Base-by-base conservation (phyloP, 1,140 invertebrate genomes). In the Lepidotrigona ventralis region DNA sequence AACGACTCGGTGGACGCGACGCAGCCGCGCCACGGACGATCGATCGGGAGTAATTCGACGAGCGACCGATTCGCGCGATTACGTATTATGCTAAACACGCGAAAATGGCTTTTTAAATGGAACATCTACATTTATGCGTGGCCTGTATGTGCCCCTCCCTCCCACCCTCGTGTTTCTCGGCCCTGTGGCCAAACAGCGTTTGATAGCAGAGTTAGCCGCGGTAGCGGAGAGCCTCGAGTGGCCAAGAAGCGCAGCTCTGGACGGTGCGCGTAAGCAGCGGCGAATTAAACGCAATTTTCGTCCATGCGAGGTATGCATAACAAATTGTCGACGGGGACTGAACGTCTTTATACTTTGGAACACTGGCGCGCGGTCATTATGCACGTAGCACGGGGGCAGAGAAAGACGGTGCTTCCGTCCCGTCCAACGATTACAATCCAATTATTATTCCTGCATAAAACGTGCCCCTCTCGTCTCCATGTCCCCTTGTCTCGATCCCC, bases 71-170 rank as follows among this genome's bases (percentile, higher is more conserved):
- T 84, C 90, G 79, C 84, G 83, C 82, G 86, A 86, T 90, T 90
- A 92, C 88, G 88, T 90, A 93, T 93, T 93, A 93, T 93, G 93
- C 92, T 93, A 94, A 94, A 92, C 91, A 93, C 85, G 90, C 92
- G 92, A 93, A 90, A 93, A 93, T 93, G 91, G 90, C 86, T 92
- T 93, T 93, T 93, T 93, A 93, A 94, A 93, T 89, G 90, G 91
- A 91, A 93, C 93, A 91, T 93, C 93, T 93, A 92, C 92, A 94
- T 94, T 93, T 92, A 93, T 93, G 90, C 84, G 79, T 23, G 69
- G 58, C 29, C 53, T 26, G 19, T 58, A 23, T 11, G 33, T 33
- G 2, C 33, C 33, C 33, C 33, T 33, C 33, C 33, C 33, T 33
- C 33, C 33, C 4, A 29, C 56, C 5, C 2, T 21, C 54, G 77